phyloP scores from a whole-genome alignment of 2,113 vertebrate species.

The Lipophrys pholis region DNA sequence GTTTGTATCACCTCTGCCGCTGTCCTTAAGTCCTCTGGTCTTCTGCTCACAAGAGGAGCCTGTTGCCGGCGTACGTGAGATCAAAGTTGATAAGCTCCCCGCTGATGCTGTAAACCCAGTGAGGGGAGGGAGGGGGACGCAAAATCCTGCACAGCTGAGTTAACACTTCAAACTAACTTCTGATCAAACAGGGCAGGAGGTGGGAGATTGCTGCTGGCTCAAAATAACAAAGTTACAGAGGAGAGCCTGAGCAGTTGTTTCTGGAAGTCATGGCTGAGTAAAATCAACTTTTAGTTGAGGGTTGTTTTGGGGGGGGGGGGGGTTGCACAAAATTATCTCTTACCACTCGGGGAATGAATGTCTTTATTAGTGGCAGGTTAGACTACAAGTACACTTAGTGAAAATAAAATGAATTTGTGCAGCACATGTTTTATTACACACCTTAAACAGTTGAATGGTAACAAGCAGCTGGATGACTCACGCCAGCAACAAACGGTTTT shows the following conservation, averaged over 20 bases:
- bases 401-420: too few relatives aligned
- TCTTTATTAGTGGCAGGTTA: neutral
- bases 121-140: constrained; percentile 1
- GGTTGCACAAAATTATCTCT: too few relatives aligned
- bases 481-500: too few relatives aligned
- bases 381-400: neutral
- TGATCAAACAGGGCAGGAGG: constrained; percentile 4
- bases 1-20: neutral
- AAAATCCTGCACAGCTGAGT: constrained; percentile 71
- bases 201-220: too few relatives aligned
- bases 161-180: constrained; percentile 49
- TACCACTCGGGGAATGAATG: neutral
- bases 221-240: neutral
- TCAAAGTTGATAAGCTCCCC: constrained; percentile 57
- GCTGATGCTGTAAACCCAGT: constrained; percentile 30
- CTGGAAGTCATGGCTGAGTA: neutral
- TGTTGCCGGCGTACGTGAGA: constrained; percentile 36
- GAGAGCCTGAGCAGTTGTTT: neutral
- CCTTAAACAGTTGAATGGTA: too few relatives aligned
- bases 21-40: constrained; percentile 42
- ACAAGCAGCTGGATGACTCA: too few relatives aligned
- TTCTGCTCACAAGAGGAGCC: constrained; percentile 9
- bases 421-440: too few relatives aligned
- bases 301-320: neutral
- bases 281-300: neutral